Base-by-base conservation (phyloP, 2,797 vertebrate genomes). In the Neosilurus hyrtlii region DNA sequence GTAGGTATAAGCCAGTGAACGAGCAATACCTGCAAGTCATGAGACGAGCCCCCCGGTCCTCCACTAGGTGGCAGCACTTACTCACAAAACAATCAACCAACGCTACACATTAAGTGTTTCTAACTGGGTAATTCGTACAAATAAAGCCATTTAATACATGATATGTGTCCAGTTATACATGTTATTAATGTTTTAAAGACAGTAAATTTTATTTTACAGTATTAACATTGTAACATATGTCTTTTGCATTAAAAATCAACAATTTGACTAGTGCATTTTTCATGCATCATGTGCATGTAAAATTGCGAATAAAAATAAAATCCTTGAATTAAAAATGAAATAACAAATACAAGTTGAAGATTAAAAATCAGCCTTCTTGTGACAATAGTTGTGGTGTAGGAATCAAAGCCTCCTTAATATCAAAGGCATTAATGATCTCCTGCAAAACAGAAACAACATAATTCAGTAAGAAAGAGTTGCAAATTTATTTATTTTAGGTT, bases 381-480 rank as follows among this genome's bases (percentile, higher is more conserved):
- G 83, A 62, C 37, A 51, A 26, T 18, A 18, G 15, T 81, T 85
- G 81, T 10, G 76, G 68, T 66, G 90, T 79, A 0, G 86, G 91
- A 88, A 95, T 95, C 89, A 95, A 86, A 9, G 94, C 74, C 8
- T 92, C 62, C 51, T 52, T 93, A 82, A 95, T 95, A 18, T 94
- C 90, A 15, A 94, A 93, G 67, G 82, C 89, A 0, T 93, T 89
- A 59, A 94, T 91, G 71, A 95, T 90, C 85, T 94, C 93, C 94
- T 95, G 86, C 4, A 87, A 82, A 51, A 78, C 20, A 81, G 51
- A 59, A 26, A 85, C 4, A 35, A 20, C 11, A 1, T 35, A 43
- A 16, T 16, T 56, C 3, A 62, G 37, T 67, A 79, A 2, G n/a
- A 30, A 57, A 30, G 2, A 80, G 43, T 43, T 43, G 43, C 43